Base-by-base conservation (phyloP, 2,797 vertebrate species). In the Philypnodon macrostomus region DNA sequence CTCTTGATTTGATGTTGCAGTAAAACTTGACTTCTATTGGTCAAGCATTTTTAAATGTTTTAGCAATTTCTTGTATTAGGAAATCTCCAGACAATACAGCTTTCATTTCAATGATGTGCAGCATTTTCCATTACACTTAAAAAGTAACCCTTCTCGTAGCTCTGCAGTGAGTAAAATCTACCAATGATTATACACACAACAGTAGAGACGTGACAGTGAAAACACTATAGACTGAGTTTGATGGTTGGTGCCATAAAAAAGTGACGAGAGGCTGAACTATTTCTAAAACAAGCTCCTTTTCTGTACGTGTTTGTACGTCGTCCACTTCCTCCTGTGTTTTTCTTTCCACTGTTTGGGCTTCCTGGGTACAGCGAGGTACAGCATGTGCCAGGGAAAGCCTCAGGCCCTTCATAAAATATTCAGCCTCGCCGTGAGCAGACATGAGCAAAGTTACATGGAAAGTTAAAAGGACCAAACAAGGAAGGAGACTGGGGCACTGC, bases 381-480 rank as follows among this genome's bases (percentile, higher is more conserved):
- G 75, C 64, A 11, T 70, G 70, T 82, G 79, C 67, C 70, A 67
- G 71, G 72, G 60, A 79, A 73, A 67, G 84, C 89, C 87, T 85
- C 63, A 7, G 80, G 89, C 84, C 58, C 57, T 63, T 72, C 49
- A 81, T 90, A 68, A 88, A 90, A 90, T 84, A 90, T 90, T 77
- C 45, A 90, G 85, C 70, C 59, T 77, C 1, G 79, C 87, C 77
- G 52, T 70, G 70, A 87, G 88, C 79, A 69, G 75, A 88, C 85
- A 85, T 57, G 69, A 73, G 68, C 70, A 84, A 84, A 85, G 73
- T 72, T 77, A 59, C 73, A 79, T 63, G 67, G 64, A 82, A 86
- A 84, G 65, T 77, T 83, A 68, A 83, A 81, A 85, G 77, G 70
- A 77, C 70, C 53, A 77, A 84, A 85, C 59, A 68, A 69, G 60